Percentiles rank a stretch among this genome's conserved stretches.
Conservation (phyloP, 2,888 invertebrate genomes). For the Altica lythri region DNA sequence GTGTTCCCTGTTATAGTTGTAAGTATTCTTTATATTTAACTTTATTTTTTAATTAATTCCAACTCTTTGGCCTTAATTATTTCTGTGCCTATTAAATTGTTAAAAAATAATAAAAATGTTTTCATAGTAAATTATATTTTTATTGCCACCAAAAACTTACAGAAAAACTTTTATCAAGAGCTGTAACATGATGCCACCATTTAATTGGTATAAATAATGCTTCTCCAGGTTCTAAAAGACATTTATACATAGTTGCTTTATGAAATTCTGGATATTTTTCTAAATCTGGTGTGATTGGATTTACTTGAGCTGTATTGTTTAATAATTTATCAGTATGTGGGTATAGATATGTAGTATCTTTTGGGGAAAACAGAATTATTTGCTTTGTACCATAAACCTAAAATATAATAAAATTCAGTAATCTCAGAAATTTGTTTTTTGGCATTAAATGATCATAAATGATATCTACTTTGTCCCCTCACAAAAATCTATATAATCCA, state of each 20-base stretch:
- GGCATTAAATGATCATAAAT: too few relatives aligned
- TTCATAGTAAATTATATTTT: too few relatives aligned
- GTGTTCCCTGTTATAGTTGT: too few relatives aligned
- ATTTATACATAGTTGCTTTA: slow-evolving; percentile 67
- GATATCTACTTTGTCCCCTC: too few relatives aligned
- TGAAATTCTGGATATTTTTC: slow-evolving; percentile 72
- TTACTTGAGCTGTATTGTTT: slow-evolving; percentile 88
- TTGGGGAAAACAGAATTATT: slow-evolving; percentile 80
- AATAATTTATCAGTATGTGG: slow-evolving; percentile 77
- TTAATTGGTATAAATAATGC: slow-evolving; percentile 92
- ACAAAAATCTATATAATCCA: too few relatives aligned
- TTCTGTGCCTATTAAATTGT: too few relatives aligned
- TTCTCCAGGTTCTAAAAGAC: slow-evolving; percentile 80
- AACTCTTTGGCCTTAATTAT: too few relatives aligned
- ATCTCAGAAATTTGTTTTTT: too few relatives aligned
- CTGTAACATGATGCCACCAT: slow-evolving; percentile 97
- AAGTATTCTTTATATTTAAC: too few relatives aligned
- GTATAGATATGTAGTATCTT: slow-evolving; percentile 74
- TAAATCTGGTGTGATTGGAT: slow-evolving; percentile 79
- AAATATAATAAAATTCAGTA: slow-evolving; percentile 18
- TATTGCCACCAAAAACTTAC: slow-evolving; percentile 97
- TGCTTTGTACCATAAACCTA: slow-evolving; percentile 88
- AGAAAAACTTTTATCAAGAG: slow-evolving; percentile 88
- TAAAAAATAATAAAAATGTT: too few relatives aligned
- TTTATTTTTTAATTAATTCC: too few relatives aligned